These are phyloP conservation scores for Cephus sareptanus DNA, from an alignment of 2,888 invertebrate genomes.

Conservation along the genomic window DNA sequence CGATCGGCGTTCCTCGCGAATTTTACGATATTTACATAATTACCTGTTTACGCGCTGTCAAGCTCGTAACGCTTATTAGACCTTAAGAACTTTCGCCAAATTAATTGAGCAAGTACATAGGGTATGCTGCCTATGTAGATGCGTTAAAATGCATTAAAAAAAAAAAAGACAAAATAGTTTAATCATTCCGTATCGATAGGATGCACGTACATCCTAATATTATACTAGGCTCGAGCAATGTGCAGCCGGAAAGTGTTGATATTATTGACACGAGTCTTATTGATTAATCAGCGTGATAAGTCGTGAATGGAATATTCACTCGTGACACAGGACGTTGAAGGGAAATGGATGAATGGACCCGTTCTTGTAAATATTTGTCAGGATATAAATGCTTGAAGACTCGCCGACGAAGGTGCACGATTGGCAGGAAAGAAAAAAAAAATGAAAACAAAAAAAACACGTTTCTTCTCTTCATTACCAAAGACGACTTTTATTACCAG, in stretches of 20 bases:
- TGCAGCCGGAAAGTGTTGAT: not conserved
- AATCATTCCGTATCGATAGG: not conserved
- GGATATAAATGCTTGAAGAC: not conserved
- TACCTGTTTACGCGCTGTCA: not conserved
- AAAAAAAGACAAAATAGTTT: not conserved
- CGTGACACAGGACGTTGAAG: not conserved
- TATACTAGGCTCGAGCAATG: not conserved
- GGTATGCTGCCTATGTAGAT: not conserved
- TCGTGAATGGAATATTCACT: not conserved
- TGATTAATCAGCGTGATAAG: not conserved
- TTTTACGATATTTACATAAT: not conserved
- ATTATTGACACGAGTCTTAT: not conserved
- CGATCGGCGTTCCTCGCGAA: not conserved
- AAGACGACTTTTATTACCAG: conserved; percentile 10
- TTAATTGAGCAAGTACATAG: not conserved
- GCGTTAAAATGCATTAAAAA: not conserved
- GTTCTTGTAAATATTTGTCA: not conserved
- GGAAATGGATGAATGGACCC: not conserved
- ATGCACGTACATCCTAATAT: not conserved
- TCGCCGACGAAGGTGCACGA: not conserved
- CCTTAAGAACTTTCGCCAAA: not conserved
- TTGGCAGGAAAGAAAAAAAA: not conserved
- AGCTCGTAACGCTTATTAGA: not conserved
- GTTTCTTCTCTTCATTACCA: conserved; percentile 12
- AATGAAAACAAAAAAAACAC: not conserved